Evolutionary conservation across 37 sponge, comb jelly and placozoan genomes (phyloP), one percentile per base, ranked within the genome.

Genomic region (Bolinopsis microptera): DNA sequence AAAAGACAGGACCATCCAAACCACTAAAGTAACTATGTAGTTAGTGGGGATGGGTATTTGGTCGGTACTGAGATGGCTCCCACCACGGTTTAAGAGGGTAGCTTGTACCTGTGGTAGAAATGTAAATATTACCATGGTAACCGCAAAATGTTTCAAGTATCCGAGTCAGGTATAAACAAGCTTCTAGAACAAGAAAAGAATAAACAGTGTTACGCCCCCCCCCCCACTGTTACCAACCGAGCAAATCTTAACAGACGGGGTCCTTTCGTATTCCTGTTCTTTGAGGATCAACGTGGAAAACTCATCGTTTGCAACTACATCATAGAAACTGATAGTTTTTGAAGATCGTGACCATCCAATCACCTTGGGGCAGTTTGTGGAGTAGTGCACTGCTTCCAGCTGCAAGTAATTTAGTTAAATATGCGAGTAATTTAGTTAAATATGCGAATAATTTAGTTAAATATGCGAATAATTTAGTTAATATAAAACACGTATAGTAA

Each of bases 31-130:
- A 35, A 80, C 38, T 27, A 35, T 80, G 32, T 8, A 80, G 30
- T 16, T 35, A 13, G 82, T 80, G 35, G 82, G 82, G 34, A 80
- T 80, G 1, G 30, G 37, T 2, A 80, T 33, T 34, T 80, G 82
- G 38, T 80, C 82, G 3, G 82, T 30, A 34, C 82, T 80, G 37
- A 80, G 82, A 34, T 80, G 82, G 37, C 38, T 31, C 5, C 75
- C 28, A 8, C 38, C 82, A 8, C 9, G 82, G 37, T 80, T 80
- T 30, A 80, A 8, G 38, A 80, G 22, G 9, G 2, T 21, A 2
- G 82, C 82, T 35, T 31, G 2, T 34, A 80, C 5, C 82, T 80
- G 82, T 32, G 22, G 22, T 22, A n/a, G 68, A 61, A 21, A 21
- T 9, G 68, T 21, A 18, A 21, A 61, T 21, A 18, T 9, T 9